Base-by-base conservation (phyloP, 2,113 vertebrate species). In the Dipodomys stephensi region DNA sequence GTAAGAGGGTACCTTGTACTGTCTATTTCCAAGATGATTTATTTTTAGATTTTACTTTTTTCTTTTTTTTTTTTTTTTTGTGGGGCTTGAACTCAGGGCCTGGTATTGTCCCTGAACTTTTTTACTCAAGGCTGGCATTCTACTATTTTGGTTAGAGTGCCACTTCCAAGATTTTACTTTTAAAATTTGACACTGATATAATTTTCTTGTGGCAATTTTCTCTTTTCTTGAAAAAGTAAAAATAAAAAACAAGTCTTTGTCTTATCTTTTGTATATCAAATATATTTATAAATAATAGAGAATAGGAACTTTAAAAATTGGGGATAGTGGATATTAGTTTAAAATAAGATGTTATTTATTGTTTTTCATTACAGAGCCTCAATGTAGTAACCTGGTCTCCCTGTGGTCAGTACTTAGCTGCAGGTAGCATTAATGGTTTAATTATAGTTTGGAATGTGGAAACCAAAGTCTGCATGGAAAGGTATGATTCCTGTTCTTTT, bases 361-460 rank as follows among this genome's bases (percentile, higher is more conserved):
- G 60, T 83, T 90, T 30, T 49, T 90, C 35, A 90, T 73, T 74
- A 88, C 97, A 99, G 99, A 97, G 98, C 44, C 94, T 99, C 92
- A 99, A 99, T 95, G 97, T 99, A 94, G 98, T 99, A 92, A 97
- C 98, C 89, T 99, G 99, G 99, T 99, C 99, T 95, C 99, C 99
- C 0, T 99, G 99, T 96, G 99, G 99, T 32, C 97, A 95, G 60
- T 99, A 98, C 96, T 97, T 99, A 98, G 99, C 99, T 92, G 98
- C 99, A 13, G 99, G 98, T 79, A 98, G 98, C 12, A 96, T 99
- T 22, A 98, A 98, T 60, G 99, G 99, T 49, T 97, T 82, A 30
- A 97, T 99, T 53, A 96, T 98, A 2, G 97, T 99, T 78, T 99
- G 99, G 99, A 98, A 99, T 9, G 97, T 99, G 78, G 97, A 96